Evolutionary conservation across 2,113 vertebrate species (phyloP), one percentile per base, ranked within the genome.

Genomic region (Ochotona curzoniae): DNA sequence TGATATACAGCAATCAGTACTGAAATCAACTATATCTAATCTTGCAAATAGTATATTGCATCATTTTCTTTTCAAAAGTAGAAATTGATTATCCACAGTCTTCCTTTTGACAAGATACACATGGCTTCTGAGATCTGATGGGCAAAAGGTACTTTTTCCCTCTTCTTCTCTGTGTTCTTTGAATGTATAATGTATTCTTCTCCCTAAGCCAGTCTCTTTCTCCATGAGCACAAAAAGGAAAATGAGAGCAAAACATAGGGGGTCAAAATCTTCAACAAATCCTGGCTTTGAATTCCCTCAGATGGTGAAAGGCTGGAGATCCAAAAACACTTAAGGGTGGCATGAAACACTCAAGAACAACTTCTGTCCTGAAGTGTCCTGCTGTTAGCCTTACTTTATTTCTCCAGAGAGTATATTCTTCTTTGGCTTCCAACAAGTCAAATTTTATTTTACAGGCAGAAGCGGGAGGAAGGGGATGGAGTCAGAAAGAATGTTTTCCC

Each of bases 1-100:
- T 69, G 28, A 91, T 82, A 64, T 7, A 44, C 8, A 35, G 20
- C 60, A 96, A 89, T 20, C 38, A 44, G 0, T 64, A 83, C 63
- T 90, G 30, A 84, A 89, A 95, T 6, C 49, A 87, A 67, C 23
- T 3, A 95, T 25, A 71, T n/a, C 11, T 7, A 83, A 57, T 15
- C 60, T 44, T 88, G 51, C 10, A 63, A 70, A 96, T 87, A 28
- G 17, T 35, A 18, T 38, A 73, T 94, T 93, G 78, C n/a, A 64
- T 9, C 23, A 93, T 81, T 64, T 83, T 73, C 70, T 8, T 54
- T 96, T 90, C 76, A 35, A 3, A 80, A 74, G 80, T 8, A 86
- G 26, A 84, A 93, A 92, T 47, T 76, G 21, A 90, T 38, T 18
- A 66, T 81, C 28, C 70, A 70, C 5, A 14, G 13, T 78, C 74